A percentile compares a stretch with the other conserved stretches of the same genome.
Evolutionary conservation across 92 coral and sea anemone species (phyloP).

Genomic region (Porites cylindrica): DNA sequence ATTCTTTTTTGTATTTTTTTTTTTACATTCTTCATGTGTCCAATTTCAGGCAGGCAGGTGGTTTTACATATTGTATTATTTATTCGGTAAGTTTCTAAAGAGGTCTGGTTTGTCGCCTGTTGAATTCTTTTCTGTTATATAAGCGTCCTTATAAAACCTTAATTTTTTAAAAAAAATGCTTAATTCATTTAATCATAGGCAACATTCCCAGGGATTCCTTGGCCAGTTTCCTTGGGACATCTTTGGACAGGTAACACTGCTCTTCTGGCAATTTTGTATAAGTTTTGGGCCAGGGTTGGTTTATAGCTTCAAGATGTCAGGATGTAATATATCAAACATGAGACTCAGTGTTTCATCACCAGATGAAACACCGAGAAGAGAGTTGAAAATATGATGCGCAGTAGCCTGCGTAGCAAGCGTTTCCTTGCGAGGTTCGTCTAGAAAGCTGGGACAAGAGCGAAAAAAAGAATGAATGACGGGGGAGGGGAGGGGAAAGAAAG

Average conservation of each 20-base stretch:
- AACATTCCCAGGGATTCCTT: constrained; percentile 74
- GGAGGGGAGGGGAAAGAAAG: no score
- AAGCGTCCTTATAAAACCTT: not conserved
- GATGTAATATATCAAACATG: no score
- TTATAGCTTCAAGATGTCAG: no score
- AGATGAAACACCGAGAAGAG: no score
- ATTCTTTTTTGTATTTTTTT: not conserved
- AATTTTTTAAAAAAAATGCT: not conserved
- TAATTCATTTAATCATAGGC: constrained; percentile 48
- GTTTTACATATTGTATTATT: constrained; percentile 82
- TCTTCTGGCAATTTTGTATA: not conserved
- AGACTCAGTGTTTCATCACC: no score
- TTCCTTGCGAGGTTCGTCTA: no score
- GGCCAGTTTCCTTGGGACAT: constrained; percentile 51
- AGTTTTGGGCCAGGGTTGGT: not conserved
- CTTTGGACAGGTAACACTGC: constrained; percentile 62
- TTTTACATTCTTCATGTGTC: not conserved
- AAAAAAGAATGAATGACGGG: no score
- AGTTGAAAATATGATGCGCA: no score
- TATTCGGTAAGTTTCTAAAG: constrained; percentile 74
- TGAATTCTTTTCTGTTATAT: no score
- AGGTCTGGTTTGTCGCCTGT: not conserved
- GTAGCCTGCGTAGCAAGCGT: no score
- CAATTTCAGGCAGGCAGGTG: constrained; percentile 73
- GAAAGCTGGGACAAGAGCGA: no score